Evolutionary conservation across 35 echinoderm and acorn worm genomes (phyloP).

Genomic region (Stichopus chloronotus): DNA sequence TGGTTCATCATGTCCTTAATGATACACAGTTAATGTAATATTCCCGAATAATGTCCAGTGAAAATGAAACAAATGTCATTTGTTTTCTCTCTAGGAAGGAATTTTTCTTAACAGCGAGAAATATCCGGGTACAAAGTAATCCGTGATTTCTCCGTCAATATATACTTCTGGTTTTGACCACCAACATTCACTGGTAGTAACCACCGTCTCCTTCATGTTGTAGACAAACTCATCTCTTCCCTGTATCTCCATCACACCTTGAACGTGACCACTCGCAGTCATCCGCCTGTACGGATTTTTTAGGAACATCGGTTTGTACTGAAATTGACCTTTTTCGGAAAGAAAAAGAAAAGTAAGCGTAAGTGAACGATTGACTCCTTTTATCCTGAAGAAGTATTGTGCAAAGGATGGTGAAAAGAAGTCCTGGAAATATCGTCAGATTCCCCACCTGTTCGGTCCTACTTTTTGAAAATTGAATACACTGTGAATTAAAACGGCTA

Average conservation of each 20-base stretch:
- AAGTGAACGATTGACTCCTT: not conserved
- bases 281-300: not conserved
- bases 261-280: not conserved
- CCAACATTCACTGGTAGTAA: not conserved
- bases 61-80: too few relatives aligned
- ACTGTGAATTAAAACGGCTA: too few relatives aligned
- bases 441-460: too few relatives aligned
- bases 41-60: too few relatives aligned
- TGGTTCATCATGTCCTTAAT: too few relatives aligned
- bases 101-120: not conserved
- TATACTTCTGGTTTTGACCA: constrained; percentile 14
- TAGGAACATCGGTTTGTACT: not conserved
- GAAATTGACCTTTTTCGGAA: constrained; percentile 8
- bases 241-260: not conserved
- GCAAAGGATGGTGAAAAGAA: too few relatives aligned
- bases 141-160: not conserved
- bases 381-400: not conserved
- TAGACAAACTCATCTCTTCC: not conserved
- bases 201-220: not conserved
- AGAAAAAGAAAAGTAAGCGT: not conserved
- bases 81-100: too few relatives aligned
- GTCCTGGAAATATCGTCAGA: too few relatives aligned
- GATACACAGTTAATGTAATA: too few relatives aligned
- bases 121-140: not conserved
- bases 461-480: too few relatives aligned